Evolutionary conservation across 2,888 invertebrate genomes (phyloP).

Genomic region (Bruchidius siliquastri): DNA sequence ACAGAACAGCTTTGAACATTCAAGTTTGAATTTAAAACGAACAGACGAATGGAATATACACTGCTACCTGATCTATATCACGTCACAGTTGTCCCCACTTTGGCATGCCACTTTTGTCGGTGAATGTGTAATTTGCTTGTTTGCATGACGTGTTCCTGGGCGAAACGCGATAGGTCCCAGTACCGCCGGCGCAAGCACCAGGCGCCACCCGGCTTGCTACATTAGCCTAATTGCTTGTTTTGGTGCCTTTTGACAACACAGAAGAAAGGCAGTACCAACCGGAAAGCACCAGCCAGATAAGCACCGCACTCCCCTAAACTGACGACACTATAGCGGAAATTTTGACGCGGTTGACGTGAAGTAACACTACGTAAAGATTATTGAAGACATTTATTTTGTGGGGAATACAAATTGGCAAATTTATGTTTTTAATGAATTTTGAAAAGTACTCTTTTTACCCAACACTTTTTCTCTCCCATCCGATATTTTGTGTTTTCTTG

Average conservation of each 20-base stretch:
- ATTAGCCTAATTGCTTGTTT: constrained; percentile 35
- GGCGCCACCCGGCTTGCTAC: constrained; percentile 24
- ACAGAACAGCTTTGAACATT: too few relatives aligned
- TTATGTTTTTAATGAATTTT: too few relatives aligned
- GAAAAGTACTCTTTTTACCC: too few relatives aligned
- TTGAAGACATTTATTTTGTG: too few relatives aligned
- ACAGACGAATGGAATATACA: background rate
- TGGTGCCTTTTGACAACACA: constrained; percentile 28
- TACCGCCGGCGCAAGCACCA: constrained; percentile 17
- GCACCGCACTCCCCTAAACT: background rate
- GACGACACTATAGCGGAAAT: background rate
- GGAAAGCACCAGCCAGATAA: background rate
- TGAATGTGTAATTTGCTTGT: constrained; percentile 29
- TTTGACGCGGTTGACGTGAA: background rate
- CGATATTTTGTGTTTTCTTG: too few relatives aligned
- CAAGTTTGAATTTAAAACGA: too few relatives aligned
- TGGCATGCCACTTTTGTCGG: constrained; percentile 21
- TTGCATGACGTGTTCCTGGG: constrained; percentile 16
- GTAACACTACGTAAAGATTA: background rate
- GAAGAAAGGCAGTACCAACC: constrained; percentile 10
- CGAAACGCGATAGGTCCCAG: constrained; percentile 26
- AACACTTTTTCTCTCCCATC: too few relatives aligned
- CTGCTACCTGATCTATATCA: background rate
- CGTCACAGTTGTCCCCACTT: background rate
- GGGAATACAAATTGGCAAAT: too few relatives aligned